Evolutionary conservation across 2,888 invertebrate genomes (phyloP).

Genomic region (Hirtodrosophila cameraria): DNA sequence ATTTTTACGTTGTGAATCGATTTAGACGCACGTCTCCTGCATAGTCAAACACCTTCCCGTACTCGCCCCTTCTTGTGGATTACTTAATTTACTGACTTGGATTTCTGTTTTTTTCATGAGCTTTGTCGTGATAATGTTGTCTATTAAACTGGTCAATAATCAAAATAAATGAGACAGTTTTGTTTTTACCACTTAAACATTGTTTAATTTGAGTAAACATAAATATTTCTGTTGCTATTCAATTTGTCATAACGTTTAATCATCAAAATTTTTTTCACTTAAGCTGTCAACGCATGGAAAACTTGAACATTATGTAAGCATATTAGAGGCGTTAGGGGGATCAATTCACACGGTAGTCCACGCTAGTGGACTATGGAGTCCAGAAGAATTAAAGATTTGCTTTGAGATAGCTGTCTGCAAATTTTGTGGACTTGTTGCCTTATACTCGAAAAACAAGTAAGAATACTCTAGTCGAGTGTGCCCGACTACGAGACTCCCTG

Average conservation of each 20-base stretch:
- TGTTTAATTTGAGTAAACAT: constrained; percentile 29
- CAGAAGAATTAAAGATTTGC: too few relatives aligned
- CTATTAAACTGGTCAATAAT: constrained; percentile 13
- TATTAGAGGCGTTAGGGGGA: constrained; percentile 1
- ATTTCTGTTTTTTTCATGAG: neutral
- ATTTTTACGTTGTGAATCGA: too few relatives aligned
- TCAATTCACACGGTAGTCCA: too few relatives aligned
- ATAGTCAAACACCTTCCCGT: too few relatives aligned
- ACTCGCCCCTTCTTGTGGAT: too few relatives aligned
- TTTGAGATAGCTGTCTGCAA: too few relatives aligned
- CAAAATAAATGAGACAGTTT: constrained; percentile 13
- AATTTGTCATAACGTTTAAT: constrained; percentile 77
- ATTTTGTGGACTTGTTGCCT: too few relatives aligned
- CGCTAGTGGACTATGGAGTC: too few relatives aligned
- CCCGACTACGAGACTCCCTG: too few relatives aligned
- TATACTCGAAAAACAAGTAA: too few relatives aligned
- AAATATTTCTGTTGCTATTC: constrained; percentile 47
- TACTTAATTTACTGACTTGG: constrained; percentile 23
- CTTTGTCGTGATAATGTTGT: constrained; percentile 8
- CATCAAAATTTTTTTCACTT: constrained; percentile 78
- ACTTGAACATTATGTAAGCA: constrained; percentile 47
- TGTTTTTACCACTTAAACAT: neutral
- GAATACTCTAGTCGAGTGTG: too few relatives aligned
- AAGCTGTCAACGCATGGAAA: constrained; percentile 66
- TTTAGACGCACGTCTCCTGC: too few relatives aligned